These are phyloP conservation scores for Bombus cullumanus DNA, from an alignment of 1,140 invertebrate genomes.

Conservation along the genomic window DNA sequence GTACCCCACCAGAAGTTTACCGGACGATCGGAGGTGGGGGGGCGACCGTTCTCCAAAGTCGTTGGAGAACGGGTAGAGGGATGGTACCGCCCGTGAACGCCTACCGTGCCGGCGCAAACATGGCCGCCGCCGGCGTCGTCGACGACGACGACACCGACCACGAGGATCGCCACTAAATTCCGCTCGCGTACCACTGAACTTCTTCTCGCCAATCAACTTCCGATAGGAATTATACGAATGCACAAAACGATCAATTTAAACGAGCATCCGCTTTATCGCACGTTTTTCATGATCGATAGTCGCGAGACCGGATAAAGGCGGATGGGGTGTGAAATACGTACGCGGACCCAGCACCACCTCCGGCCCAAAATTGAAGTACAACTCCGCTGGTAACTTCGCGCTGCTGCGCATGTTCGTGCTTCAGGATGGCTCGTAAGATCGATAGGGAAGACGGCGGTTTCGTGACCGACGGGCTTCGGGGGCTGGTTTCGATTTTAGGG, in stretches of 20 bases:
- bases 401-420: constrained; percentile 59
- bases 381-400: constrained; percentile 36
- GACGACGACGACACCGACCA: constrained; percentile 4
- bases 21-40: constrained; percentile 62
- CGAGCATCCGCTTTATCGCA: background rate
- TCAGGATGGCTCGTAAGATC: constrained; percentile 55
- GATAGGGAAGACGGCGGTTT: constrained; percentile 60
- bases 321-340: too few relatives aligned
- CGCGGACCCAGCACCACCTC: constrained; percentile 28
- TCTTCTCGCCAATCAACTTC: background rate
- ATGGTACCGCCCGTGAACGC: constrained; percentile 76
- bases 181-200: background rate
- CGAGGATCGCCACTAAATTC: constrained; percentile 1
- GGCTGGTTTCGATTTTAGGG: constrained; percentile 50
- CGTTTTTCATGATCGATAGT: background rate
- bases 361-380: constrained; percentile 59
- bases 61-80: constrained; percentile 73
- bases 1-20: constrained; percentile 63
- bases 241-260: background rate
- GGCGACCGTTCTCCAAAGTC: constrained; percentile 73
- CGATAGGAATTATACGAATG: background rate
- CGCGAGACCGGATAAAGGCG: background rate
- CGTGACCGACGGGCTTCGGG: constrained; percentile 21
- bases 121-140: constrained; percentile 74
- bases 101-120: constrained; percentile 82